These are phyloP conservation scores for Nannoperca australis DNA, from an alignment of 2,797 vertebrate genomes.

Conservation along the genomic window DNA sequence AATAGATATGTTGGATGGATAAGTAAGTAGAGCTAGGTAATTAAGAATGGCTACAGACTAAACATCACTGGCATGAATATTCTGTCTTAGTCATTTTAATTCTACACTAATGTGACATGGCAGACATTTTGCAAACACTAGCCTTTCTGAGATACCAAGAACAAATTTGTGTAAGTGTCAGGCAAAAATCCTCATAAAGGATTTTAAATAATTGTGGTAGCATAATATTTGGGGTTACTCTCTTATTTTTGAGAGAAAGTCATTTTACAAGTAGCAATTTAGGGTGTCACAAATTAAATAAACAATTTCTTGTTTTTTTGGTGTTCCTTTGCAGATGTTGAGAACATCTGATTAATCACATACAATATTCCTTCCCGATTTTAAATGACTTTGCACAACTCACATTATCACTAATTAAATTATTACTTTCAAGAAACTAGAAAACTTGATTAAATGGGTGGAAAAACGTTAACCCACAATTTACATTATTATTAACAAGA, in stretches of 20 bases:
- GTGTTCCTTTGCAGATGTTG: not conserved
- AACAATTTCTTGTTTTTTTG: not conserved
- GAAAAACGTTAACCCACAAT: not conserved
- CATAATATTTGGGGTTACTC: not conserved
- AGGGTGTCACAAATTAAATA: not conserved
- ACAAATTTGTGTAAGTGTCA: not conserved
- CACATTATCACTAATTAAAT: not conserved
- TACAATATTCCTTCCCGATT: not conserved
- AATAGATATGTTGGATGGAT: not conserved
- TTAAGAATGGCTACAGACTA: not conserved
- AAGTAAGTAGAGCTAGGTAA: not conserved
- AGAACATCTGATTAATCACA: conserved; percentile 8
- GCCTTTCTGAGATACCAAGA: not conserved
- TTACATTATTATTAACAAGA: conserved; percentile 11
- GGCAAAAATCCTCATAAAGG: not conserved
- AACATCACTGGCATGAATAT: not conserved
- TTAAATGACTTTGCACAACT: not conserved
- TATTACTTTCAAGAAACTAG: conserved; percentile 6
- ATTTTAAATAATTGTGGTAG: not conserved
- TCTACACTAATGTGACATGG: not conserved
- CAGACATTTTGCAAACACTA: not conserved
- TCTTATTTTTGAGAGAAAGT: not conserved
- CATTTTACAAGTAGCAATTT: conserved; percentile 1
- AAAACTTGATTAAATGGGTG: not conserved
- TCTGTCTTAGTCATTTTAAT: not conserved